These are phyloP conservation scores for Lamellibrachia luymesi DNA, from an alignment of 1,140 invertebrate species.

Conservation along the genomic window DNA sequence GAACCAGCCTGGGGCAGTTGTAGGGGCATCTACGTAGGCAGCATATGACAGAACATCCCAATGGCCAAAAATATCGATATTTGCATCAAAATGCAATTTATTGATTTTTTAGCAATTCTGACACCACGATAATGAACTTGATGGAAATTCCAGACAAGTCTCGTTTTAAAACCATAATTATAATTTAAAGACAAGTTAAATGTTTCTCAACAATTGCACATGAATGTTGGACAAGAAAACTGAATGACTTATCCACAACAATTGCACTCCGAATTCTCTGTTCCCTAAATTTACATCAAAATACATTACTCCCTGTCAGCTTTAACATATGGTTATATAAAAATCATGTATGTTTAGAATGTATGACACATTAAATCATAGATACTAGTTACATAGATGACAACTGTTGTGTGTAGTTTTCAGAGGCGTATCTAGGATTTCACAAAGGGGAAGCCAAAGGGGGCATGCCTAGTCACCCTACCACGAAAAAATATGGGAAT, in stretches of 20 bases:
- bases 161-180: neutral
- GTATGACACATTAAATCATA: neutral
- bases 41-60: neutral
- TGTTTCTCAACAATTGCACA: neutral
- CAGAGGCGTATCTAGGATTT: too few relatives aligned
- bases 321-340: neutral
- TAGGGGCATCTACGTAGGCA: neutral
- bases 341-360: neutral
- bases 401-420: neutral
- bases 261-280: neutral
- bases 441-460: too few relatives aligned
- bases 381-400: neutral
- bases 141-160: neutral
- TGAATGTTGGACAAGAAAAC: neutral
- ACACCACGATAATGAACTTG: neutral
- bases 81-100: neutral
- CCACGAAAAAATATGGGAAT: too few relatives aligned
- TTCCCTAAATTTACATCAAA: neutral
- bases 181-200: neutral
- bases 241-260: neutral
- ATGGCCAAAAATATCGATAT: neutral
- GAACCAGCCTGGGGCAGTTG: neutral
- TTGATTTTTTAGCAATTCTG: too few relatives aligned
- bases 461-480: too few relatives aligned
- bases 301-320: neutral